Conservation (phyloP, 2,113 vertebrate genomes). For the Petrocephalus microphthalmus region DNA sequence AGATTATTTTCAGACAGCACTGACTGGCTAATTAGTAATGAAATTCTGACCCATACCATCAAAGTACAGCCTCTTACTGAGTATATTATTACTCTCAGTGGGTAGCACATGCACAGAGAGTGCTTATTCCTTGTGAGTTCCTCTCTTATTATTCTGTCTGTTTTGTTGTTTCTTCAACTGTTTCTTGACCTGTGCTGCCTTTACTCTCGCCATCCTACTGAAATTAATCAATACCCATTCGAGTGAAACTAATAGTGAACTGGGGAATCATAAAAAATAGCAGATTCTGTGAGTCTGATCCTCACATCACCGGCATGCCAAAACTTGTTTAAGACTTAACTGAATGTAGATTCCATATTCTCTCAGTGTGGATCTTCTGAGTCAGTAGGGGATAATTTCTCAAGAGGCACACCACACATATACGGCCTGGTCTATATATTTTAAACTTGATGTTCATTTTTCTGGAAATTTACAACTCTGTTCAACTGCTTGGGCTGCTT, state of each 20-base stretch:
- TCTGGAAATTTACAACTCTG: not conserved
- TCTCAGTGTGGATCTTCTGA: not conserved
- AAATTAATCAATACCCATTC: not conserved
- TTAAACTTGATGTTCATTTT: not conserved
- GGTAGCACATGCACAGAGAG: not conserved
- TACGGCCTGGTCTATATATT: not conserved
- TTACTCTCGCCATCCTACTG: not conserved
- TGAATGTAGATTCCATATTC: not conserved
- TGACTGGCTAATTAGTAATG: not conserved
- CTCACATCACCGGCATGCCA: not conserved
- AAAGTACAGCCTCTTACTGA: not conserved
- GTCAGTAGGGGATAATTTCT: not conserved
- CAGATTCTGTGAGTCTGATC: not conserved
- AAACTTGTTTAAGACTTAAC: not conserved
- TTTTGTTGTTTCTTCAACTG: not conserved
- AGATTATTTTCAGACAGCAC: not conserved
- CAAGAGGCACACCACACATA: not conserved
- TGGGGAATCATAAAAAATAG: not conserved
- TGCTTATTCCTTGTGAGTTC: not conserved
- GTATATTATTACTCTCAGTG: not conserved
- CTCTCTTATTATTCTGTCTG: not conserved
- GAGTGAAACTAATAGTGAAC: not conserved
- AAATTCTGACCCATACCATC: not conserved
- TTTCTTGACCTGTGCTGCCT: not conserved
- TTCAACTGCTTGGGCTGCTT: not conserved